Evolutionary conservation across 1,140 invertebrate species (phyloP).

Genomic region (Drosophila sulfurigaster): DNA sequence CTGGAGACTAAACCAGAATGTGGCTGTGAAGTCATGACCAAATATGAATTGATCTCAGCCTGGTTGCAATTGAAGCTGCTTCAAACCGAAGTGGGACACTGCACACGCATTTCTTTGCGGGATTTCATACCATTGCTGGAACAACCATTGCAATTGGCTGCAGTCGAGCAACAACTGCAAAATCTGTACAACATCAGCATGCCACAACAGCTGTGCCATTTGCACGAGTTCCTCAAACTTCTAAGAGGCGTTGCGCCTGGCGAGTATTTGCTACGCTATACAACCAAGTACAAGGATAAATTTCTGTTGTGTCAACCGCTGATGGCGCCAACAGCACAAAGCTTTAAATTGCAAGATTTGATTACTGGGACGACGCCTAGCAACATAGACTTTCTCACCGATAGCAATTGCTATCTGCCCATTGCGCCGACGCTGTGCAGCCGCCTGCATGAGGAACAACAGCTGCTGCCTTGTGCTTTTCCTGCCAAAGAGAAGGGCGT

Average conservation of each 20-base stretch:
- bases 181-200: conserved; percentile 57
- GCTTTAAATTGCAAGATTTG: conserved; percentile 52
- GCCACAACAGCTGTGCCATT: conserved; percentile 50
- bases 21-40: conserved; percentile 75
- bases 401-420: conserved; percentile 55
- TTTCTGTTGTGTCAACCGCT: conserved; percentile 63
- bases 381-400: conserved; percentile 55
- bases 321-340: conserved; percentile 38
- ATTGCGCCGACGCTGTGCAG: conserved; percentile 60
- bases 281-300: conserved; percentile 65
- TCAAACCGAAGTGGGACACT: conserved; percentile 35
- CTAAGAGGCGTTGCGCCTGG: conserved; percentile 50
- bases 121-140: conserved; percentile 60
- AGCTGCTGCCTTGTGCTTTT: conserved; percentile 67
- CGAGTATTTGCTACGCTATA: conserved; percentile 64
- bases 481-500: conserved; percentile 23
- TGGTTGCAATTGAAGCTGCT: conserved; percentile 73
- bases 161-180: conserved; percentile 58
- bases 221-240: conserved; percentile 69
- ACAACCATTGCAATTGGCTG: conserved; percentile 45
- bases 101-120: conserved; percentile 51
- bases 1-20: conserved; percentile 74
- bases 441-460: conserved; percentile 53
- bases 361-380: conserved; percentile 34
- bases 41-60: conserved; percentile 68